These are phyloP conservation scores for Zaprionus camerounensis DNA, from an alignment of 1,140 invertebrate species.

Conservation along the genomic window DNA sequence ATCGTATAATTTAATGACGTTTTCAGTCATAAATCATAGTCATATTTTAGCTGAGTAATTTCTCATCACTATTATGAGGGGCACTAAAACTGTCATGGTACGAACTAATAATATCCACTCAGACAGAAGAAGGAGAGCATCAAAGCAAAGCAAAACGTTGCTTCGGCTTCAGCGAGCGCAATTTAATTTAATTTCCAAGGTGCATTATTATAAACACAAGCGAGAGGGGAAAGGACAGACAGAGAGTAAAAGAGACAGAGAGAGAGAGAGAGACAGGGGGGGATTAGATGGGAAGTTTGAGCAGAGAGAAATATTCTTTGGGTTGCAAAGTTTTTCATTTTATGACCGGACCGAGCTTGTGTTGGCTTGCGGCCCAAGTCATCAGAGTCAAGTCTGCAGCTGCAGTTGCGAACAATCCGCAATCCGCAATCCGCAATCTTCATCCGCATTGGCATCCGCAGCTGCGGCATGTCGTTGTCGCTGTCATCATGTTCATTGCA, in stretches of 20 bases:
- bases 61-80: conserved; percentile 1
- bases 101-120: neutral
- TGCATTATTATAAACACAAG: conserved; percentile 46
- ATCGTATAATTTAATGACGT: neutral
- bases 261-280: neutral
- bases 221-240: neutral
- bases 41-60: neutral
- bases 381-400: conserved; percentile 31
- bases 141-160: conserved; percentile 1
- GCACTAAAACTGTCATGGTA: neutral
- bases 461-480: conserved; percentile 41
- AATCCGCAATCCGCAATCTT: conserved; percentile 5
- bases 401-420: neutral
- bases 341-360: conserved; percentile 30
- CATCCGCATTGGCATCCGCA: conserved; percentile 24
- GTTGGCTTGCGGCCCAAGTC: conserved; percentile 26
- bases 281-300: neutral
- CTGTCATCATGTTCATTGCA: conserved; percentile 64
- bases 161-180: conserved; percentile 19
- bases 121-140: neutral
- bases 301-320: conserved; percentile 19
- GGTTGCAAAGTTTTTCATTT: conserved; percentile 27
- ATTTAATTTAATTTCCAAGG: conserved; percentile 66
- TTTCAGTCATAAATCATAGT: conserved; percentile 1
- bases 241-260: neutral